Evolutionary conservation across 2,888 invertebrate species (phyloP).

Genomic region (Bombylius major): DNA sequence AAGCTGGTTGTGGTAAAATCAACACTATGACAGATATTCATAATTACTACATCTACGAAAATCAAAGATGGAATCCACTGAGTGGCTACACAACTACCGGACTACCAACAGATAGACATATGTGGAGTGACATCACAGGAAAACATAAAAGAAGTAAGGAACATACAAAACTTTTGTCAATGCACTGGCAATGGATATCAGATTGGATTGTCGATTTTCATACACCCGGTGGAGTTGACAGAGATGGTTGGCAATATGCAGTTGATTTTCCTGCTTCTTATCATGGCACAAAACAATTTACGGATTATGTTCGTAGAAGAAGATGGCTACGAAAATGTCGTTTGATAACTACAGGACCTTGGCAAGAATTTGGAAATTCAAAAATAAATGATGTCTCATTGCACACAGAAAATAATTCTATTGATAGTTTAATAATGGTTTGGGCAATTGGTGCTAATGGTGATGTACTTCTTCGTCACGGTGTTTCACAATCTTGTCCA

Average conservation of each 20-base stretch:
- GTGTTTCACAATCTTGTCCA: constrained; percentile 60
- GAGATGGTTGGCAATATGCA: constrained; percentile 91
- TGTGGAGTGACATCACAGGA: constrained; percentile 87
- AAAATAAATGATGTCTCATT: constrained; percentile 69
- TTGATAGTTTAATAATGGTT: constrained; percentile 44
- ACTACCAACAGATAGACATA: constrained; percentile 72
- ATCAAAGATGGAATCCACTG: constrained; percentile 88
- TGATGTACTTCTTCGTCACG: constrained; percentile 69
- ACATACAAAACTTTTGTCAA: constrained; percentile 70
- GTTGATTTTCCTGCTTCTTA: constrained; percentile 81
- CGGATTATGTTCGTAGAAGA: constrained; percentile 75
- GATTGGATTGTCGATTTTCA: constrained; percentile 91
- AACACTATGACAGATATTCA: constrained; percentile 74
- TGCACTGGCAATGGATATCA: constrained; percentile 79
- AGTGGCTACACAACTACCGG: constrained; percentile 79
- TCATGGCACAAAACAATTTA: constrained; percentile 73
- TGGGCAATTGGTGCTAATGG: constrained; percentile 83
- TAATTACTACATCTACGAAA: constrained; percentile 82
- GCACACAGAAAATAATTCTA: constrained; percentile 40
- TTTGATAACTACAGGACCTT: constrained; percentile 72
- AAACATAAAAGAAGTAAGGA: constrained; percentile 73
- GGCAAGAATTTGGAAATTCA: constrained; percentile 78
- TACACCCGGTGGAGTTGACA: constrained; percentile 78
- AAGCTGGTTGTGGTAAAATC: constrained; percentile 45
- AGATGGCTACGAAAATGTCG: constrained; percentile 77